Conservation (phyloP, 1,140 invertebrate species). For the Drosophila prosaltans region DNA sequence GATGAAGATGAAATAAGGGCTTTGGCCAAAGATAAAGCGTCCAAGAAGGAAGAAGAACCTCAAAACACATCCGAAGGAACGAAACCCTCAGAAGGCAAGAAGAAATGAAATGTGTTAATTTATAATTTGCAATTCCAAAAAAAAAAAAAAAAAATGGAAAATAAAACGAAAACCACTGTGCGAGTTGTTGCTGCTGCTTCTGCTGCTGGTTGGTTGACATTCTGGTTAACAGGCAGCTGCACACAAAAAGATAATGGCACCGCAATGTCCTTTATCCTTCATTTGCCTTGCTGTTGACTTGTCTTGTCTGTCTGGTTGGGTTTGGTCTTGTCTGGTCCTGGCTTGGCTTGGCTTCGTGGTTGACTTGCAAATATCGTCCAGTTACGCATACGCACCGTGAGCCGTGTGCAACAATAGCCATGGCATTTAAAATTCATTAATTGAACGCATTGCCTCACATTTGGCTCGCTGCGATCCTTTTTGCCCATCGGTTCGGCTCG, state of each 20-base stretch:
- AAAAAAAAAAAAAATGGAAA: background rate
- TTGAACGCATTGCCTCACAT: conserved; percentile 63
- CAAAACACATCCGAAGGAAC: background rate
- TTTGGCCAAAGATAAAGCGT: too few relatives aligned
- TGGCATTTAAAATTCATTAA: conserved; percentile 80
- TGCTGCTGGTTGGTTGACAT: conserved; percentile 20
- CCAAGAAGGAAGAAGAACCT: background rate
- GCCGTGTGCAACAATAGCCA: conserved; percentile 59
- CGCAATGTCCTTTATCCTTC: conserved; percentile 59
- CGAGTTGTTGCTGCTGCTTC: background rate
- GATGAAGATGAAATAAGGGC: background rate
- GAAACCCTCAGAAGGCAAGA: conserved; percentile 7
- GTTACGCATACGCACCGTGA: conserved; percentile 65
- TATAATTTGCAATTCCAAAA: background rate
- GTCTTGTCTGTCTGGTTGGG: conserved; percentile 25
- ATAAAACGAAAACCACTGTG: conserved; percentile 27
- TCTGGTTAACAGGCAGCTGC: conserved; percentile 35
- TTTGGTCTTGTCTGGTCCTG: background rate
- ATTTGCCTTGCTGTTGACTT: conserved; percentile 39
- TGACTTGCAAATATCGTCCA: conserved; percentile 68
- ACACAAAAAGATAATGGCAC: conserved; percentile 53
- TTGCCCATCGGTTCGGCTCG: too few relatives aligned
- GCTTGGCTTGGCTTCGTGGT: conserved; percentile 47
- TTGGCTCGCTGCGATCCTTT: conserved; percentile 23
- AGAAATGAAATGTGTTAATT: conserved; percentile 12